Evolutionary conservation across 2,888 invertebrate genomes (phyloP), one percentile per base, ranked within the genome.

Genomic region (Dryadula phaetusa): DNA sequence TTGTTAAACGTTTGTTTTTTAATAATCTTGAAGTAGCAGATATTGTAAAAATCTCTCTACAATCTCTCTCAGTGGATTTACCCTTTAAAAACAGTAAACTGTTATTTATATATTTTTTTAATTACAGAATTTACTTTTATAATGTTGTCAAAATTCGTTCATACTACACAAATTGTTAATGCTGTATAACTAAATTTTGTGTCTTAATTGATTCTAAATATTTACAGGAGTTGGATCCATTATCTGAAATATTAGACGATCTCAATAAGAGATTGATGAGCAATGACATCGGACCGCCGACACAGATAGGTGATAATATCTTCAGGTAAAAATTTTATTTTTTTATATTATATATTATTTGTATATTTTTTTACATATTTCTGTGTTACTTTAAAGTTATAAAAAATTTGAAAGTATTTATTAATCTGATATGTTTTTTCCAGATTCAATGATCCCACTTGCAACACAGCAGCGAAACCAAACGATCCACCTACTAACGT

Each of bases 211-310:
- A 37, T 56, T 2, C n/a, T 37, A 40, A 8, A 62, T 10, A 42
- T 67, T 49, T 83, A 7, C 79, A 93, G 84, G 95, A 95, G 72
- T 83, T 95, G 75, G 95, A 95, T 73, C 95, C 95, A 12, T 85
- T 96, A 67, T 94, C 95, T 53, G 94, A 95, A 56, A 95, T 96
- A 67, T 88, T 97, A 63, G 96, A 96, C 60, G 94, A 95, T 77
- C 87, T 95, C 40, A 95, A 94, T 52, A 93, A 96, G 76, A 94
- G 95, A 75, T 93, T 95, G 64, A 88, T 94, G 40, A 88, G 85
- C 77, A 87, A 87, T 69, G 91, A 92, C 61, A 84, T 77, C 52
- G 86, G 86, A 70, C 82, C 87, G 42, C 72, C 83, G 68, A 75
- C 91, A 74, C 84, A 80, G 5, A 81, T 93, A 12, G 89, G 94